Conservation (phyloP, 1,140 invertebrate species). For the Drosophila prosaltans region DNA sequence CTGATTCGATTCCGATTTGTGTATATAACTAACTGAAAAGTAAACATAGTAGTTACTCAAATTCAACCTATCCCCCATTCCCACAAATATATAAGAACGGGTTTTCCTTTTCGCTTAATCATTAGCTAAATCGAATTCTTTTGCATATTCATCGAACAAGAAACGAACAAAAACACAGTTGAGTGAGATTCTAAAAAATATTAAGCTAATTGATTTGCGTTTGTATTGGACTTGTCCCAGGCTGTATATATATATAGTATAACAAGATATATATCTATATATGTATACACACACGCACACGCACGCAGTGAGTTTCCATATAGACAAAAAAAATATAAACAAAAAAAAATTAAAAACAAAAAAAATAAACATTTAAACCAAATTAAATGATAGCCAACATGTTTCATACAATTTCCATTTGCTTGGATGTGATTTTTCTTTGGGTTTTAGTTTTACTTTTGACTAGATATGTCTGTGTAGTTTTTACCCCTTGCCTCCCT, state of each 20-base stretch:
- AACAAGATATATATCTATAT: background rate
- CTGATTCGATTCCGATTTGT: slow-evolving; percentile 20
- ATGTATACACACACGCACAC: slow-evolving; percentile 61
- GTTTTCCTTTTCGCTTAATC: slow-evolving; percentile 11
- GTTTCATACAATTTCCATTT: slow-evolving; percentile 61
- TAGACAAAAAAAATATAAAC: slow-evolving; percentile 29
- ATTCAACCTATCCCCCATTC: background rate
- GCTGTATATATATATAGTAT: slow-evolving; percentile 3
- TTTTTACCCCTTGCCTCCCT: slow-evolving; percentile 9
- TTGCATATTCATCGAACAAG: slow-evolving; percentile 29
- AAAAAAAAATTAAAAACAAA: slow-evolving; percentile 36
- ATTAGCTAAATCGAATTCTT: slow-evolving; percentile 9
- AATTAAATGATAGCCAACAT: slow-evolving; percentile 29
- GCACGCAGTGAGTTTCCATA: slow-evolving; percentile 74
- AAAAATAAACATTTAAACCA: slow-evolving; percentile 35
- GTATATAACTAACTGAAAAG: slow-evolving; percentile 11
- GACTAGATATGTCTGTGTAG: slow-evolving; percentile 35
- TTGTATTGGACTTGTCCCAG: slow-evolving; percentile 76
- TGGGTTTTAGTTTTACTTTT: slow-evolving; percentile 36
- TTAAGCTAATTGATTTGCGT: slow-evolving; percentile 73
- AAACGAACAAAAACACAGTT: background rate
- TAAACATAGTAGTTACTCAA: background rate
- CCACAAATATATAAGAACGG: background rate
- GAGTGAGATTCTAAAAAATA: slow-evolving; percentile 12
- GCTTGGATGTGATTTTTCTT: slow-evolving; percentile 45